A percentile compares a stretch with the other conserved stretches of the same genome.
phyloP scores from a whole-genome alignment of 2,113 vertebrate genomes.

The Ceratotherium simum region DNA sequence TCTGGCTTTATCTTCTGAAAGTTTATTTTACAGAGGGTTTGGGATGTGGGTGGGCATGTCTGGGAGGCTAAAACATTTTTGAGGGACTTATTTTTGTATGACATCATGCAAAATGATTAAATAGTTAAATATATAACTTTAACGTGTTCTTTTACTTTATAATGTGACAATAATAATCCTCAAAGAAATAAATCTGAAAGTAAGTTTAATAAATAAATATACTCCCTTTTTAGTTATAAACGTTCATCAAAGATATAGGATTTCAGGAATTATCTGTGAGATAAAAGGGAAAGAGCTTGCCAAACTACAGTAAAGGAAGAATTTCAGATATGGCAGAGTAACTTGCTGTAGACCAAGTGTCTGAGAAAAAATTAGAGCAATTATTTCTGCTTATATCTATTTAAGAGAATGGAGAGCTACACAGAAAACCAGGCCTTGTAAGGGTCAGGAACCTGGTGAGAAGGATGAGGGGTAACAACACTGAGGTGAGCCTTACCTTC shows the following conservation, averaged over 20 bases:
- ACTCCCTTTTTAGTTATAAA: background rate
- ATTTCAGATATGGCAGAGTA: background rate
- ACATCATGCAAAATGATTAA: background rate
- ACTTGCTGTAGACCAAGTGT: background rate
- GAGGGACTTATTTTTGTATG: background rate
- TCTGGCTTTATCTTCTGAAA: background rate
- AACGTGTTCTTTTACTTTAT: background rate
- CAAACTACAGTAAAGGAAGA: background rate
- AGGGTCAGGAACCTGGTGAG: background rate
- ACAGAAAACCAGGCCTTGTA: background rate
- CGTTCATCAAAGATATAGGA: background rate
- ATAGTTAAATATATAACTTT: background rate
- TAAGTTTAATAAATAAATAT: background rate
- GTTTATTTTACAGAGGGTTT: background rate
- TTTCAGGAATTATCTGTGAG: background rate
- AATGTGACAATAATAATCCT: background rate
- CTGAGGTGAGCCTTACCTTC: background rate
- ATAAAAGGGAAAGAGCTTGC: background rate
- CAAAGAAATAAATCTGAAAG: background rate
- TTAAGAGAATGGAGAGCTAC: background rate
- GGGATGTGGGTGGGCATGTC: background rate
- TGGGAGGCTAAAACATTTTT: background rate
- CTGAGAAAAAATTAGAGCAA: background rate
- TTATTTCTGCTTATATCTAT: background rate
- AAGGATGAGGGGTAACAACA: background rate